phyloP scores from a whole-genome alignment of 2,113 vertebrate species.

The Bettongia penicillata region DNA sequence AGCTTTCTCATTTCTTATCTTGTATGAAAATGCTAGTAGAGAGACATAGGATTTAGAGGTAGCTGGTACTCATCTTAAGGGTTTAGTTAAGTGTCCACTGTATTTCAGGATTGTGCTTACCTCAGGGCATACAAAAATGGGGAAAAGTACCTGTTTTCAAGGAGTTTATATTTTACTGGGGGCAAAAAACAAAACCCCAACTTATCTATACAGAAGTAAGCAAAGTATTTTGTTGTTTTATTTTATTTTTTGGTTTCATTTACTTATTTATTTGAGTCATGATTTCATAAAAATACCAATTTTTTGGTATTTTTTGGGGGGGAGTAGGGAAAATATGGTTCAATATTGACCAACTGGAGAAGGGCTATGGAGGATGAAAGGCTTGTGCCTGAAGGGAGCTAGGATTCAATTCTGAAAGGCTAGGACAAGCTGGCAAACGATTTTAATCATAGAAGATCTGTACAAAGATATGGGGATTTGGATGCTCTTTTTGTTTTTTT shows the following conservation, averaged over 20 bases:
- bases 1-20: conserved; percentile 10
- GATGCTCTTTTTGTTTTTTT: neutral
- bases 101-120: neutral
- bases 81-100: neutral
- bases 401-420: neutral
- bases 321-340: neutral
- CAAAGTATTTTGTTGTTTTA: neutral
- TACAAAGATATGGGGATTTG: neutral
- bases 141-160: neutral
- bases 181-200: neutral
- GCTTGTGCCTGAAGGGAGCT: neutral
- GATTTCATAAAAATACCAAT: neutral
- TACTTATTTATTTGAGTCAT: no score
- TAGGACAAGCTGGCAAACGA: neutral
- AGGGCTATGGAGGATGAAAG: neutral
- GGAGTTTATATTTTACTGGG: neutral
- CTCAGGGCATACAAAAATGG: neutral
- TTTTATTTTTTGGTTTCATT: neutral
- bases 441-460: neutral
- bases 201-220: neutral
- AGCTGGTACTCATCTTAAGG: neutral
- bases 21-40: conserved; percentile 7
- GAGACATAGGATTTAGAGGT: neutral
- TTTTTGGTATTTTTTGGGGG: neutral
- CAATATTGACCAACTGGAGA: neutral